These are phyloP conservation scores for Saccopteryx bilineata DNA, from an alignment of 2,113 vertebrate genomes.

Conservation along the genomic window DNA sequence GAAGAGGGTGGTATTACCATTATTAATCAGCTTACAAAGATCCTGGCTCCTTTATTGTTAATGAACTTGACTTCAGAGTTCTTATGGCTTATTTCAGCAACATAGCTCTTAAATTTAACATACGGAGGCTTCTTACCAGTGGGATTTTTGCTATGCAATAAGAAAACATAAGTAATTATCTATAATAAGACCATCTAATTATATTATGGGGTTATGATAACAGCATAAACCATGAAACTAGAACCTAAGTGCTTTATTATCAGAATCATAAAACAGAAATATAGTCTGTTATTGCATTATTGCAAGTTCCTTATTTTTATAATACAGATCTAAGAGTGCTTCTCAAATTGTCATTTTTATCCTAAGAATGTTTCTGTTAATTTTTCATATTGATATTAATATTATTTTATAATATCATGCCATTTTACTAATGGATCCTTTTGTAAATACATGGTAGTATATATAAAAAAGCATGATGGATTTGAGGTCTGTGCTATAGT, in stretches of 20 bases:
- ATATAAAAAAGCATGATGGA: slow-evolving; percentile 33
- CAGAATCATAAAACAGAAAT: slow-evolving; percentile 77
- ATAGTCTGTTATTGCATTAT: slow-evolving; percentile 67
- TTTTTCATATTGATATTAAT: slow-evolving; percentile 73
- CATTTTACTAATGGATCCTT: slow-evolving; percentile 55
- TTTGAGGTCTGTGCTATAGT: neutral
- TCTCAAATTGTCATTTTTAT: slow-evolving; percentile 75
- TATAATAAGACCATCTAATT: slow-evolving; percentile 79
- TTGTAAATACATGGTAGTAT: slow-evolving; percentile 44
- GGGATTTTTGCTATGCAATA: slow-evolving; percentile 70
- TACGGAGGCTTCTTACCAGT: slow-evolving; percentile 57
- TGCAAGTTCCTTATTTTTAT: slow-evolving; percentile 76
- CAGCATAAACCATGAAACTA: slow-evolving; percentile 73
- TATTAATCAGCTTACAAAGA: slow-evolving; percentile 41
- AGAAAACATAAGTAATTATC: slow-evolving; percentile 82
- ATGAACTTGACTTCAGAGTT: slow-evolving; percentile 50
- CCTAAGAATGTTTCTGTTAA: slow-evolving; percentile 53
- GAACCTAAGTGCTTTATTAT: slow-evolving; percentile 77
- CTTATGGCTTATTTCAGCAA: slow-evolving; percentile 4
- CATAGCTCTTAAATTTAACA: slow-evolving; percentile 60
- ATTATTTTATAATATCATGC: slow-evolving; percentile 67
- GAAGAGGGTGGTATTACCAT: neutral
- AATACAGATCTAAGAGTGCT: slow-evolving; percentile 61
- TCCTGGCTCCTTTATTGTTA: neutral
- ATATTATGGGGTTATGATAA: slow-evolving; percentile 78